Evolutionary conservation across 37 sponge, comb jelly and placozoan species (phyloP), one percentile per base, ranked within the genome.

Genomic region (Ianthella basta): DNA sequence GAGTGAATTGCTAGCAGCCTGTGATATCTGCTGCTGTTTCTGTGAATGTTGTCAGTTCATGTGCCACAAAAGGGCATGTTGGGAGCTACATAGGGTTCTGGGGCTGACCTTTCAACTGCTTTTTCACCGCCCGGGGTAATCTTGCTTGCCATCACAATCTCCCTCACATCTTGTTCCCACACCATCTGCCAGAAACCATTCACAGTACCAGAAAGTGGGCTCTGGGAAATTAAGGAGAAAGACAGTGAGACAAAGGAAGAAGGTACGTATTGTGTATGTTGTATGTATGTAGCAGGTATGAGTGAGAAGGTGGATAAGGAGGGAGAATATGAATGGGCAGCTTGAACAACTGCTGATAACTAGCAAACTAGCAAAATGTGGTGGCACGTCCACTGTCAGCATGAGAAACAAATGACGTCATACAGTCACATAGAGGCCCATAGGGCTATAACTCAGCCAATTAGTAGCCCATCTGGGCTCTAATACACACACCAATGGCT

Each of bases 111-210:
- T 75, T 88, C 88, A 65, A 85, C 64, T 55, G 83, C 88, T 19
- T 59, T 84, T 6, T 5, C 30, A 44, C 69, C 78, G 0, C 57
- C 55, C 56, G 88, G 84, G 20, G 40, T 19, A 5, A 78, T 27
- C 41, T 79, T 83, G 25, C 86, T 82, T n/a, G 87, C 72, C 92
- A 92, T 92, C 60, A 88, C 92, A 72, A 92, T 56, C 24, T 38
- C 55, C 30, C 60, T 72, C 5, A 91, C 80, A 44, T 86, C 80
- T 75, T 94, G 82, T 27, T 94, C 84, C 91, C 89, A 94, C 0
- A 94, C 73, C 95, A 94, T 91, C 73, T 84, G 86, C 95, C 95
- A 94, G 74, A 90, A 91, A 60, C 91, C 88, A 44, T 40, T 60
- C 24, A 84, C 73, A 35, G 95, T 94, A 33, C 50, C 68, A 21